Evolutionary conservation across 2,888 invertebrate genomes (phyloP).

Genomic region (Dryobotodes eremita): DNA sequence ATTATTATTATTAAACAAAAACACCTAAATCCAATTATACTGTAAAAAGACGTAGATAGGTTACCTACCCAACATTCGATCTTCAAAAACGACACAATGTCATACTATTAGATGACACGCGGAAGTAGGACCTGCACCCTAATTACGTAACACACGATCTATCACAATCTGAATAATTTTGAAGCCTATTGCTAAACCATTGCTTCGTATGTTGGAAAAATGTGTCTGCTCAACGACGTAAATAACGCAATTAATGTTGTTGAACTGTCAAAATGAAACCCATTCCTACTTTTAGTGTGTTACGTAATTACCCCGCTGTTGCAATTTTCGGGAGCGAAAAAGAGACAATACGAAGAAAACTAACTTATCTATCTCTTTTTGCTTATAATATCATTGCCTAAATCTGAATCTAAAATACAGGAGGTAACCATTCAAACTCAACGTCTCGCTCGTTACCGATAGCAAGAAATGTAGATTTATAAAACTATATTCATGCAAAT

Average conservation of each 20-base stretch:
- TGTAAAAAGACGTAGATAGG: neutral
- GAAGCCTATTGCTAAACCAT: too few relatives aligned
- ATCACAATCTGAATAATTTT: too few relatives aligned
- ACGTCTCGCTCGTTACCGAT: slow-evolving; percentile 21
- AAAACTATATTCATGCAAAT: slow-evolving; percentile 77
- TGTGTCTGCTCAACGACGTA: too few relatives aligned
- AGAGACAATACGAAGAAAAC: neutral
- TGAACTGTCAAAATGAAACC: too few relatives aligned
- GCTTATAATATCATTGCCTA: neutral
- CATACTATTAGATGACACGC: neutral
- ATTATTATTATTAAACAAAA: neutral
- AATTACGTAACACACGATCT: too few relatives aligned
- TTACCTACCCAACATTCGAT: neutral
- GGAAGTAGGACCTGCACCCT: neutral
- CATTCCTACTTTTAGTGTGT: too few relatives aligned
- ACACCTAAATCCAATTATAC: neutral
- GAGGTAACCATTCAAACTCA: neutral
- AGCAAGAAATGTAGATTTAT: slow-evolving; percentile 51
- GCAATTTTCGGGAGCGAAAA: neutral
- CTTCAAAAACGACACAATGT: neutral
- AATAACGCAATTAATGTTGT: too few relatives aligned
- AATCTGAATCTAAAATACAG: slow-evolving; percentile 21
- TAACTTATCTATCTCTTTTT: neutral
- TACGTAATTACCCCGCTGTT: too few relatives aligned
- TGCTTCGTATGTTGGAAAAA: too few relatives aligned